phyloP scores from a whole-genome alignment of 2,797 vertebrate genomes.

The Alcedo quadribrachys region DNA sequence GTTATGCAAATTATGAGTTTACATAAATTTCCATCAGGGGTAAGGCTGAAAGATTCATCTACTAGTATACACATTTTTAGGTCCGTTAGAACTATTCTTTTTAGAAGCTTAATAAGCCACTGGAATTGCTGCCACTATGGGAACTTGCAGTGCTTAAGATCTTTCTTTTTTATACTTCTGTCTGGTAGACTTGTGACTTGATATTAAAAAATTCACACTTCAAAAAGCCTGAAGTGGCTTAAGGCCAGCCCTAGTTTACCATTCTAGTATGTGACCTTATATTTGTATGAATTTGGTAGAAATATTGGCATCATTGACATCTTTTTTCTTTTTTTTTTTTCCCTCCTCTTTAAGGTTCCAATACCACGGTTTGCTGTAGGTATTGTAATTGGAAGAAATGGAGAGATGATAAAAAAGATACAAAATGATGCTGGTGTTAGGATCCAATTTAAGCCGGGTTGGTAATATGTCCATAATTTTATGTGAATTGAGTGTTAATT shows the following conservation, averaged over 20 bases:
- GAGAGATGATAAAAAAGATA: conserved; percentile 99
- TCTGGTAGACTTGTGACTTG: neutral
- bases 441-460: conserved; percentile 99
- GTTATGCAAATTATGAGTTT: neutral
- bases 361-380: conserved; percentile 98
- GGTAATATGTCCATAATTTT: neutral
- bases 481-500: neutral
- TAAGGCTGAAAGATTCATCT: neutral
- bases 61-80: neutral
- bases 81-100: rapidly evolving
- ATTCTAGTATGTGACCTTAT: neutral
- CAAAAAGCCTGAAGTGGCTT: neutral
- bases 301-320: neutral
- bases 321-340: neutral
- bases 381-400: conserved; percentile 97
- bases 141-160: neutral
- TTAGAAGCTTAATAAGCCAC: neutral
- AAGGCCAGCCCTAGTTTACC: neutral
- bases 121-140: neutral
- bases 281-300: neutral
- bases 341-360: conserved; percentile 83
- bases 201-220: neutral
- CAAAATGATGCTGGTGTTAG: conserved; percentile 98
- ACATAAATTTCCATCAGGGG: neutral
- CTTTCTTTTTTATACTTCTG: neutral